A percentile compares a stretch with the other conserved stretches of the same genome.
These are phyloP conservation scores for Gadus macrocephalus DNA, from an alignment of 2,113 vertebrate species.

Conservation along the genomic window DNA sequence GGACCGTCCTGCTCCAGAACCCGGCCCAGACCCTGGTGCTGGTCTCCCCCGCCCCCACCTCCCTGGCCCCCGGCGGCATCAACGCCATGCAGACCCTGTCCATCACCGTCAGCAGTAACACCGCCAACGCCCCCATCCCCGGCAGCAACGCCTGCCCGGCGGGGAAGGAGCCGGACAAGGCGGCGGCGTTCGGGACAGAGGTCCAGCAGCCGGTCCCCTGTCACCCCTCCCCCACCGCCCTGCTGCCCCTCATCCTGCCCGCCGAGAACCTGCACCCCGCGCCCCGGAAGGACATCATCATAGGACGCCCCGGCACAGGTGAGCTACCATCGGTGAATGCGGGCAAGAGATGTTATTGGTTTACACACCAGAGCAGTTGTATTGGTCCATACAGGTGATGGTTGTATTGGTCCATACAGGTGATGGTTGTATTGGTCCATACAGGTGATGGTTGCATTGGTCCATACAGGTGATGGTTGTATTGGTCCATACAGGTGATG, in stretches of 20 bases:
- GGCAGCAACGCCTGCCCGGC: slow-evolving; percentile 45
- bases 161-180: slow-evolving; percentile 46
- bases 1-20: slow-evolving; percentile 66
- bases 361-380: no score
- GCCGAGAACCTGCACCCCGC: slow-evolving; percentile 81
- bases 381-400: no score
- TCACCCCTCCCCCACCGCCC: slow-evolving; percentile 86
- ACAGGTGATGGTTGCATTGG: no score
- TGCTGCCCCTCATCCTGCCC: slow-evolving; percentile 86
- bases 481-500: no score
- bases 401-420: no score
- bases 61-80: slow-evolving; percentile 53
- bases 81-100: slow-evolving; percentile 64
- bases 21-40: slow-evolving; percentile 67
- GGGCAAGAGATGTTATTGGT: no score
- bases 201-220: slow-evolving; percentile 86
- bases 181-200: slow-evolving; percentile 52
- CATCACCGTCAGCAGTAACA: slow-evolving; percentile 63
- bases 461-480: slow-evolving; percentile 16
- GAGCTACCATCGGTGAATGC: slow-evolving; percentile 32
- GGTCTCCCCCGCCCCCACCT: slow-evolving; percentile 66
- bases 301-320: slow-evolving; percentile 92
- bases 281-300: slow-evolving; percentile 89
- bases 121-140: slow-evolving; percentile 46
- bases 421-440: no score